These are phyloP conservation scores for Hymenochirus boettgeri DNA, from an alignment of 2,113 vertebrate genomes.

Conservation along the genomic window DNA sequence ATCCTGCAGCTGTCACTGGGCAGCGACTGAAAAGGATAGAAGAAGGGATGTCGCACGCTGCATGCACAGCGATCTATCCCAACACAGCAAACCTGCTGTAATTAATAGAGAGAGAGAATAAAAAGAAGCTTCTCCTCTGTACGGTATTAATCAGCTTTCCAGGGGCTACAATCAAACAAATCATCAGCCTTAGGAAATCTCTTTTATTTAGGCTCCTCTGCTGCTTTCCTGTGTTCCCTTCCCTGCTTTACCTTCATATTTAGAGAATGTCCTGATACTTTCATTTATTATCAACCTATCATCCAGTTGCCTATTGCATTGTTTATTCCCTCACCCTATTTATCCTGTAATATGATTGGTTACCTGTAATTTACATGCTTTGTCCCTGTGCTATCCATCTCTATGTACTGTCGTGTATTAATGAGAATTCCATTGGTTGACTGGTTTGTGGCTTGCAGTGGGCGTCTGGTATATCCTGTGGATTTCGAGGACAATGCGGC, in stretches of 20 bases:
- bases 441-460: too few relatives aligned
- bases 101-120: background rate
- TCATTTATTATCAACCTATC: too few relatives aligned
- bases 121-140: background rate
- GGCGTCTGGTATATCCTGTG: too few relatives aligned
- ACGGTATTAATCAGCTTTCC: conserved; percentile 3
- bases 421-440: too few relatives aligned
- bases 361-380: background rate
- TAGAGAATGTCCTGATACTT: too few relatives aligned
- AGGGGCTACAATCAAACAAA: conserved; percentile 10
- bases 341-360: background rate
- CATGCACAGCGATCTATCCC: background rate
- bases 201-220: too few relatives aligned
- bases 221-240: background rate
- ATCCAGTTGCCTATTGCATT: too few relatives aligned
- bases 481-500: too few relatives aligned
- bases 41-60: background rate
- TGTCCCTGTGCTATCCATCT: background rate
- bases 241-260: too few relatives aligned
- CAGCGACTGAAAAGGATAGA: background rate
- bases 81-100: background rate
- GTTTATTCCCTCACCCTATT: background rate
- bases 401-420: conserved; percentile 15
- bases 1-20: background rate
- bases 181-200: background rate